These are phyloP conservation scores for Ophraella communa DNA, from an alignment of 2,888 invertebrate genomes.

Conservation along the genomic window DNA sequence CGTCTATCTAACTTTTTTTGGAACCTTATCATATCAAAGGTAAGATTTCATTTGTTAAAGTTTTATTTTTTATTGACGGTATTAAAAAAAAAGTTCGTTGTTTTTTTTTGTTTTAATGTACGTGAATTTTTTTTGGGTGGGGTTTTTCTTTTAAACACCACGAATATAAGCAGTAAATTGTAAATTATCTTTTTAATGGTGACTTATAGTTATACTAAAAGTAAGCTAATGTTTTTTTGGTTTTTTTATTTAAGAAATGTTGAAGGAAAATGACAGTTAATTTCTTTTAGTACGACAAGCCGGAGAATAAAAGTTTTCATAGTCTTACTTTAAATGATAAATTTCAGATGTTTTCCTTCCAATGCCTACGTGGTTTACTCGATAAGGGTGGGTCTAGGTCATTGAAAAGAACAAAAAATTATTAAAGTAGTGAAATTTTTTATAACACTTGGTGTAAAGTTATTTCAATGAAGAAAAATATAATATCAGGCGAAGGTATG, in stretches of 20 bases:
- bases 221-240: too few relatives aligned
- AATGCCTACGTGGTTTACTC: background rate
- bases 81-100: background rate
- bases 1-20: conserved; percentile 13
- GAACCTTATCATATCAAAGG: conserved; percentile 30
- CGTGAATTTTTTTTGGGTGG: conserved; percentile 1
- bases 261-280: too few relatives aligned
- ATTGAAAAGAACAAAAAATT: background rate
- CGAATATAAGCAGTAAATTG: background rate
- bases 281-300: too few relatives aligned
- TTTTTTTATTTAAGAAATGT: too few relatives aligned
- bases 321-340: too few relatives aligned
- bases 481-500: too few relatives aligned
- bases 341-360: background rate
- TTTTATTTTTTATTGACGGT: background rate
- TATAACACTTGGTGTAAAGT: too few relatives aligned
- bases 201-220: background rate
- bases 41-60: conserved; percentile 21
- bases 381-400: background rate
- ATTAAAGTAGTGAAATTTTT: background rate
- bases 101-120: background rate
- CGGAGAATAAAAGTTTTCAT: too few relatives aligned
- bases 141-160: background rate
- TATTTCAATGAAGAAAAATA: too few relatives aligned
- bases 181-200: background rate